Evolutionary conservation across 2,113 vertebrate genomes (phyloP).

Genomic region (Lagopus leucura): DNA sequence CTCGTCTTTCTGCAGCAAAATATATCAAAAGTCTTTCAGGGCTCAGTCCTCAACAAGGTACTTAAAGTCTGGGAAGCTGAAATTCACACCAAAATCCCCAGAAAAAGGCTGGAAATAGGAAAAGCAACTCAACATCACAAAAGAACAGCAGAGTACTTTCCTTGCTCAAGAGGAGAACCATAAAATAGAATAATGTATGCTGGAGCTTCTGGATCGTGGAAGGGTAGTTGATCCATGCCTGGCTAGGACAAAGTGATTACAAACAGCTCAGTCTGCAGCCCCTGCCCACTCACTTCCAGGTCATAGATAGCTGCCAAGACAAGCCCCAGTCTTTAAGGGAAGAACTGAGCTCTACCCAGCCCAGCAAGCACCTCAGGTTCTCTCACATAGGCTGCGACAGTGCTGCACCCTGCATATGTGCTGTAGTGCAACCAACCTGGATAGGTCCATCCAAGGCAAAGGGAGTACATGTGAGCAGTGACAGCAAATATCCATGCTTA

Average conservation of each 20-base stretch:
- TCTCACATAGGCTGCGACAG: background rate
- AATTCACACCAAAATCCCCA: background rate
- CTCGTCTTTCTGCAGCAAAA: background rate
- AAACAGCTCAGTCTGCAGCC: background rate
- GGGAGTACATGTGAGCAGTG: rapidly evolving
- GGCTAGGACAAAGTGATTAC: background rate
- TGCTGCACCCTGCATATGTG: background rate
- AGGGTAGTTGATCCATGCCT: background rate
- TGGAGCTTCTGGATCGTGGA: background rate
- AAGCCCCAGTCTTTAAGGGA: background rate
- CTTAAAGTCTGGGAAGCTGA: background rate
- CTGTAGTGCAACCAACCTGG: background rate
- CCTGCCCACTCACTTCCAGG: background rate
- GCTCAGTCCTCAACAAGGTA: background rate
- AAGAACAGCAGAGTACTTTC: background rate
- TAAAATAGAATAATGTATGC: background rate
- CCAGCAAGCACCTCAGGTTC: background rate
- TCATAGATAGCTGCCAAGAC: background rate
- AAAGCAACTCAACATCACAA: rapidly evolving
- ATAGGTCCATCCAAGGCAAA: background rate
- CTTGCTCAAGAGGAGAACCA: background rate
- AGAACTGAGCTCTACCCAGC: background rate
- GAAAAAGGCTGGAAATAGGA: background rate
- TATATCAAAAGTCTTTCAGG: background rate
- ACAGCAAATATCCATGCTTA: background rate